Conservation (phyloP, 2,888 invertebrate species). For the Ormyrus nitidulus region DNA sequence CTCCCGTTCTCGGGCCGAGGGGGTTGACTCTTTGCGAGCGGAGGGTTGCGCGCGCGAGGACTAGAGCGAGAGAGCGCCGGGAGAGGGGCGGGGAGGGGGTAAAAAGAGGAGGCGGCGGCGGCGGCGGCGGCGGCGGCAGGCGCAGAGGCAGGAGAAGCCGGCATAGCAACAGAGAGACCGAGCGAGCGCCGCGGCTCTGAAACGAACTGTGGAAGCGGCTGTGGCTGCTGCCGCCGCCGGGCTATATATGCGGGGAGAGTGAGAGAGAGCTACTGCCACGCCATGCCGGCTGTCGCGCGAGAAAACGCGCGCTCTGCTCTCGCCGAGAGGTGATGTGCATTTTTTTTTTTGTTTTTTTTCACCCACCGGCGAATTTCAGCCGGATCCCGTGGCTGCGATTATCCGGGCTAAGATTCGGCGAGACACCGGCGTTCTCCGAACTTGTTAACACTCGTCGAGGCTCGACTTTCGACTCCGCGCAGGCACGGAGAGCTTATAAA, state of each 20-base stretch:
- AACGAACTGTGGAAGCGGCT: constrained; percentile 47
- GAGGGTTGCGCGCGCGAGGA: constrained; percentile 37
- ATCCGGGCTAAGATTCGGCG: no score
- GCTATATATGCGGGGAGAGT: neutral
- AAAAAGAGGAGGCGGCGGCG: constrained; percentile 53
- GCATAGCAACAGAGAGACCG: constrained; percentile 75
- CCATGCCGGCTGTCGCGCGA: constrained; percentile 58
- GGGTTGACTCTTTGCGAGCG: constrained; percentile 26
- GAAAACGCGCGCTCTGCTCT: constrained; percentile 51
- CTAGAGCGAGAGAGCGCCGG: constrained; percentile 44
- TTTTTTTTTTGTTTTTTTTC: no score
- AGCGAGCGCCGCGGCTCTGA: constrained; percentile 59
- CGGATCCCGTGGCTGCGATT: no score
- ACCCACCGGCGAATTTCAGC: no score
- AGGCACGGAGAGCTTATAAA: no score
- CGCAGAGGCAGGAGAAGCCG: constrained; percentile 63
- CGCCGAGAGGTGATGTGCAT: constrained; percentile 4
- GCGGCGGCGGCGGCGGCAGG: neutral
- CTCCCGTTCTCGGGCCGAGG: constrained; percentile 5
- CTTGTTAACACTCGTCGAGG: no score
- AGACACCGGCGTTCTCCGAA: no score
- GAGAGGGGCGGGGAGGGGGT: constrained; percentile 31
- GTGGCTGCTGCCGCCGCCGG: neutral
- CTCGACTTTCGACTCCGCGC: no score
- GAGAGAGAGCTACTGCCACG: neutral